phyloP scores from a whole-genome alignment of 2,888 invertebrate genomes.

The Nemotelus nigrinus region DNA sequence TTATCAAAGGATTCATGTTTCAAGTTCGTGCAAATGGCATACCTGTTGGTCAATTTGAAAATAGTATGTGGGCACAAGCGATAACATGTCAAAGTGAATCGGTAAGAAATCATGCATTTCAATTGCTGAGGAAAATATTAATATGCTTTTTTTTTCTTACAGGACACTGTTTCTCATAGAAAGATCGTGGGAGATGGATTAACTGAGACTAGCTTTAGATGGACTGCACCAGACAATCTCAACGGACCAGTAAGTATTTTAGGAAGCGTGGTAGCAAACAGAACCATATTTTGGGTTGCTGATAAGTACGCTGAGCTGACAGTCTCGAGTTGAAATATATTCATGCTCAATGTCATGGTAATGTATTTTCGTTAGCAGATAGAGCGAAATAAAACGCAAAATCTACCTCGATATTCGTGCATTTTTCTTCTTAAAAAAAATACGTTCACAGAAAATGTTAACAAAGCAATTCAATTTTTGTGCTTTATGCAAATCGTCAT shows the following conservation, averaged over 20 bases:
- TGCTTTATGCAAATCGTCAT: too few relatives aligned
- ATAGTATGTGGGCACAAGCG: constrained; percentile 62
- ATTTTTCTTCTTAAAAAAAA: too few relatives aligned
- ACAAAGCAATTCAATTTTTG: too few relatives aligned
- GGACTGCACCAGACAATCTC: constrained; percentile 73
- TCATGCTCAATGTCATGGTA: too few relatives aligned
- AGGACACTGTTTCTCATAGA: constrained; percentile 78
- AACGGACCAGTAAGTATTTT: constrained; percentile 74
- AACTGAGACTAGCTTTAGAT: constrained; percentile 69
- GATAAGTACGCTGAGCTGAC: constrained; percentile 63
- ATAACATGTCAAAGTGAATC: constrained; percentile 31
- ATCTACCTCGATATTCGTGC: too few relatives aligned
- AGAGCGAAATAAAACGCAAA: too few relatives aligned
- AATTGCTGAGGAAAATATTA: constrained; percentile 23
- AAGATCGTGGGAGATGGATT: constrained; percentile 66
- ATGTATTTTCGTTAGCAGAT: too few relatives aligned
- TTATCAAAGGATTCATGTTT: constrained; percentile 73
- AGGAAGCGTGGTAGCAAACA: constrained; percentile 75
- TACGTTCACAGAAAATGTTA: too few relatives aligned
- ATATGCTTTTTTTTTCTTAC: constrained; percentile 51
- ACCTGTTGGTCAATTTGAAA: constrained; percentile 72
- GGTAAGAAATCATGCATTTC: constrained; percentile 44
- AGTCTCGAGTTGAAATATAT: background rate
- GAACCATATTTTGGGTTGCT: constrained; percentile 78
- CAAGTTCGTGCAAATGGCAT: constrained; percentile 72